These are phyloP conservation scores for Lagria hirta DNA, from an alignment of 2,888 invertebrate genomes.

Conservation along the genomic window DNA sequence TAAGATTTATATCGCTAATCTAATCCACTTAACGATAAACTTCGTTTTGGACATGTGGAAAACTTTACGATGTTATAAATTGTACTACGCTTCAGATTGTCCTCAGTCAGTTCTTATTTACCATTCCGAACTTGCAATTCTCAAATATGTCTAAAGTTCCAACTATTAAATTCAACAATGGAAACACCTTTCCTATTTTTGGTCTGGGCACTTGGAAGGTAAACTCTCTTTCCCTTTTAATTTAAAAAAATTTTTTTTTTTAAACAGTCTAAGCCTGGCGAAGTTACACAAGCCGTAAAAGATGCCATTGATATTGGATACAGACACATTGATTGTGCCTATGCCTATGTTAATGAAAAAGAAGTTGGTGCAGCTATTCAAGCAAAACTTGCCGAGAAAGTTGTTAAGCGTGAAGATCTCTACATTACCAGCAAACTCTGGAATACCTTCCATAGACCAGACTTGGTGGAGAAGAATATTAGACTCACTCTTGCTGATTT, in stretches of 20 bases:
- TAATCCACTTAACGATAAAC: too few relatives aligned
- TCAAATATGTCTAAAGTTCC: conserved; percentile 45
- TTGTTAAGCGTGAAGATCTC: conserved; percentile 67
- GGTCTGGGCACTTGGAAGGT: conserved; percentile 52
- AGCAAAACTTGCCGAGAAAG: conserved; percentile 63
- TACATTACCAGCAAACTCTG: conserved; percentile 69
- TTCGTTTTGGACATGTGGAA: too few relatives aligned
- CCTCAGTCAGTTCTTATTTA: too few relatives aligned
- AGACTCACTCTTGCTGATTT: conserved; percentile 68
- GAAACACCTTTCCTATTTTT: conserved; percentile 54
- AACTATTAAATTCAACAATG: conserved; percentile 52
- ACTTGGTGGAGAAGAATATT: conserved; percentile 70
- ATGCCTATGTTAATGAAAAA: conserved; percentile 67
- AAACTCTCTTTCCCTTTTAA: conserved; percentile 14
- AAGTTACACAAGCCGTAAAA: conserved; percentile 63
- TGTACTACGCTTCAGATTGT: too few relatives aligned
- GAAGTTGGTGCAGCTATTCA: conserved; percentile 66
- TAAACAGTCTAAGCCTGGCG: conserved; percentile 66
- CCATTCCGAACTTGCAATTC: too few relatives aligned
- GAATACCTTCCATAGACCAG: conserved; percentile 78
- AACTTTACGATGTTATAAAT: too few relatives aligned
- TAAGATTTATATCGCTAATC: too few relatives aligned
- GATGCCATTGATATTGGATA: conserved; percentile 75
- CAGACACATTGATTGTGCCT: conserved; percentile 72
- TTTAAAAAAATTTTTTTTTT: conserved; percentile 6